Conservation (phyloP, 2,797 vertebrate species). For the Lutjanus campechanus region DNA sequence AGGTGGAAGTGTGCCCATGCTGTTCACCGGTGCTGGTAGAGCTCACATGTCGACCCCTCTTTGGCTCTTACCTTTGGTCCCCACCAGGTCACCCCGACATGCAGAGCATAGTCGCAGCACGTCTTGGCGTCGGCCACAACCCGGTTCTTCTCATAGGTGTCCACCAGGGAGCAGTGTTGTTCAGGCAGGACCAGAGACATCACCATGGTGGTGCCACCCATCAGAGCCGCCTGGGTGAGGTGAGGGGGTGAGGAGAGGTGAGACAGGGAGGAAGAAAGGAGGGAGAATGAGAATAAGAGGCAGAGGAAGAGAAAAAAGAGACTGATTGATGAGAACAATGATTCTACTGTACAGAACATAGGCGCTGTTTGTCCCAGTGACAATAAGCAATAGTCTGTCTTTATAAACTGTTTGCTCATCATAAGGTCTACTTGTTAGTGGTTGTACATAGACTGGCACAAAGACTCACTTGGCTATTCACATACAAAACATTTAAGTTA, state of each 20-base stretch:
- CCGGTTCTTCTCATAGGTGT: conserved; percentile 94
- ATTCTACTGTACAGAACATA: conserved; percentile 48
- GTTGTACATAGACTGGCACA: not conserved
- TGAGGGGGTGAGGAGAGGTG: conserved; percentile 23
- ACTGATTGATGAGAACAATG: conserved; percentile 59
- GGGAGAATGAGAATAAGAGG: conserved; percentile 7
- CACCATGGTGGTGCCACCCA: conserved; percentile 96
- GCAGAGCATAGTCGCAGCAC: conserved; percentile 87
- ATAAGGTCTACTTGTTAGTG: conserved; percentile 15
- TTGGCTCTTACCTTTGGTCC: conserved; percentile 73
- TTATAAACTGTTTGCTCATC: conserved; percentile 49
- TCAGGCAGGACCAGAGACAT: conserved; percentile 93
- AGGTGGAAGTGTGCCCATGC: not conserved
- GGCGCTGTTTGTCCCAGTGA: conserved; percentile 46
- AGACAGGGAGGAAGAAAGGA: not conserved
- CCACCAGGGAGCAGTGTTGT: conserved; percentile 94
- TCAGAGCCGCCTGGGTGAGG: conserved; percentile 91
- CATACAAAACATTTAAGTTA: not conserved
- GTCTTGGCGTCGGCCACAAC: conserved; percentile 92
- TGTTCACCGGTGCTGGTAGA: not conserved
- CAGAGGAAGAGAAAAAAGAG: conserved; percentile 32
- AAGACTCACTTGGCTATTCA: not conserved
- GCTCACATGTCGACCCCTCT: not conserved
- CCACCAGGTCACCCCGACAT: conserved; percentile 82
- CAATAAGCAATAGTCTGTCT: conserved; percentile 28